Percentiles rank a stretch among this genome's conserved stretches.
phyloP scores from a whole-genome alignment of 2,113 vertebrate genomes.

The Ceratotherium simum region DNA sequence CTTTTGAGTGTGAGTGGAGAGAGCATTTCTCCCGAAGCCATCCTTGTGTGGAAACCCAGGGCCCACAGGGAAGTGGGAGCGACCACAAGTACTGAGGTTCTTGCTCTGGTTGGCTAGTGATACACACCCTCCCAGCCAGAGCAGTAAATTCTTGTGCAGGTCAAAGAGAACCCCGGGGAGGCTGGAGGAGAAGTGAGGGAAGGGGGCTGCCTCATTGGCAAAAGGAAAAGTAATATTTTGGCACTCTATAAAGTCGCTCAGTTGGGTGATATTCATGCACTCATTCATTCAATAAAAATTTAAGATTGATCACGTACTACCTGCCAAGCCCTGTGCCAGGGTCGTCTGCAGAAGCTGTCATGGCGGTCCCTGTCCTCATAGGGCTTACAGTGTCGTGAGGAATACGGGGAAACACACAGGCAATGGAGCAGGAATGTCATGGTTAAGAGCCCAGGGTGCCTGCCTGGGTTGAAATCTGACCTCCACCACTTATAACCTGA shows the following conservation, averaged over 20 bases:
- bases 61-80: background rate
- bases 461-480: background rate
- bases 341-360: background rate
- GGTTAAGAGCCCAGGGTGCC: background rate
- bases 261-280: background rate
- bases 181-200: background rate
- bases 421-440: background rate
- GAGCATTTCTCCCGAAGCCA: background rate
- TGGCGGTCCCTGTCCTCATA: background rate
- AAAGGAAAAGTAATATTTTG: background rate
- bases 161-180: background rate
- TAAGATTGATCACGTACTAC: background rate
- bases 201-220: rapidly evolving
- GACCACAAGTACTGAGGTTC: background rate
- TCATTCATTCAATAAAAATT: background rate
- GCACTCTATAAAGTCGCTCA: background rate
- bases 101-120: background rate
- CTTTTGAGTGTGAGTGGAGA: background rate
- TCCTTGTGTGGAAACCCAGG: background rate
- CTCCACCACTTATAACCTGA: background rate
- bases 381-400: rapidly evolving
- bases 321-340: background rate
- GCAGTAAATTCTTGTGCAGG: background rate
- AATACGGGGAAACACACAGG: background rate
- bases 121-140: background rate